phyloP scores from a whole-genome alignment of 2,113 vertebrate genomes.

The Casuarius casuarius region DNA sequence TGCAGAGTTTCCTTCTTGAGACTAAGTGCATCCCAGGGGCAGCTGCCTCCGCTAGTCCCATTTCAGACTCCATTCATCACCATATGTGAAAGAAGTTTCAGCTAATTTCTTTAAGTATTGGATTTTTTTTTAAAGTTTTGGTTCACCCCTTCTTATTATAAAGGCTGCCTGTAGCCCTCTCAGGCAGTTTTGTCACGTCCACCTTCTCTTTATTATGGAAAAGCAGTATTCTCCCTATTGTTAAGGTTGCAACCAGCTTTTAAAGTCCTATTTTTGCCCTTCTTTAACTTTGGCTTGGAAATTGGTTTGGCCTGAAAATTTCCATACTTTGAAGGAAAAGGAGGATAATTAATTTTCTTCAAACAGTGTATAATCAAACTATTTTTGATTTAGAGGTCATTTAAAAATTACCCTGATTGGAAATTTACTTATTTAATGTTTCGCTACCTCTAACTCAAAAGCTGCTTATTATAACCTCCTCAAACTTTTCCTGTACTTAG shows the following conservation, averaged over 20 bases:
- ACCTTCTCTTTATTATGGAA: slow-evolving; percentile 48
- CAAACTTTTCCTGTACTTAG: neutral
- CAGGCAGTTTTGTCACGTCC: slow-evolving; percentile 24
- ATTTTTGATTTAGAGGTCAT: slow-evolving; percentile 63
- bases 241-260: slow-evolving; percentile 33
- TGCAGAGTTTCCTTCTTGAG: neutral
- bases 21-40: fast-evolving
- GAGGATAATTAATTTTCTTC: slow-evolving; percentile 70
- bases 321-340: slow-evolving; percentile 65
- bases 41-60: neutral
- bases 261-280: slow-evolving; percentile 50
- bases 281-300: slow-evolving; percentile 54
- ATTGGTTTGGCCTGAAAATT: slow-evolving; percentile 55
- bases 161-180: neutral
- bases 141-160: neutral
- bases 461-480: slow-evolving; percentile 17
- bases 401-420: slow-evolving; percentile 33
- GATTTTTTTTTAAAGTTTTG: neutral
- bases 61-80: neutral
- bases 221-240: neutral
- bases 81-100: neutral
- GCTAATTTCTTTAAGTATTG: neutral
- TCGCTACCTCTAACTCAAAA: slow-evolving; percentile 46
- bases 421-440: slow-evolving; percentile 50
- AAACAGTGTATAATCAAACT: slow-evolving; percentile 58